Base-by-base conservation (phyloP, 2,797 vertebrate genomes). In the Helostoma temminkii region DNA sequence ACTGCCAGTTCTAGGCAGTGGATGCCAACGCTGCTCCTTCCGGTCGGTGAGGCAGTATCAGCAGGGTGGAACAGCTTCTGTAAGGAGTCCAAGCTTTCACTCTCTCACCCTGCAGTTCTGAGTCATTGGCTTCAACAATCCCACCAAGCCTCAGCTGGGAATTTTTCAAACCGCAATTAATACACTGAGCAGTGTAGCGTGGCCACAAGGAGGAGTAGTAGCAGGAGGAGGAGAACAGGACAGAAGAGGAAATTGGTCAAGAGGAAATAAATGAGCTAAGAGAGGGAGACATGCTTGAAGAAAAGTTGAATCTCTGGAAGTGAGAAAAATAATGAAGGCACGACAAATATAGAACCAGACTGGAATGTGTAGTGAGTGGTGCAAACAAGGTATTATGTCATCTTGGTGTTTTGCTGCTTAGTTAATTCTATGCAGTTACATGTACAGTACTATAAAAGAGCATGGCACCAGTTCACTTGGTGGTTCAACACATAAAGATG, bases 121-220 rank as follows among this genome's bases (percentile, higher is more conserved):
- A 92, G 80, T 87, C 88, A 82, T 63, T 88, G 87, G 76, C 84
- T 87, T 74, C 54, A 4, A 84, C 78, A 72, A 83, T 86, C 82
- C 80, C 78, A 76, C 76, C 83, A 66, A 82, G 76, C 67, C 70
- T 83, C 82, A 77, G 79, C 78, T 72, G 81, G 81, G 81, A 76
- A 76, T 86, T 83, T 87, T 78, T 91, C 82, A 89, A 88, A 89
- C 74, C 76, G 69, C 84, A 83, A 87, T 86, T 90, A 90, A 92
- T 87, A 81, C 85, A 78, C 67, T 61, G 81, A 85, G 85, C 89
- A 66, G 68, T 63, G 81, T 74, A 81, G 82, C 82, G 56, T 77
- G 69, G 77, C 73, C 54, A 30, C 30, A 60, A 80, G 67, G 39
- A 37, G 37, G 61, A 60, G 46, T 49, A 52, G 22, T 58, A 52